These are phyloP conservation scores for Sapayoa aenigma DNA, from an alignment of 2,113 vertebrate genomes.

Conservation along the genomic window DNA sequence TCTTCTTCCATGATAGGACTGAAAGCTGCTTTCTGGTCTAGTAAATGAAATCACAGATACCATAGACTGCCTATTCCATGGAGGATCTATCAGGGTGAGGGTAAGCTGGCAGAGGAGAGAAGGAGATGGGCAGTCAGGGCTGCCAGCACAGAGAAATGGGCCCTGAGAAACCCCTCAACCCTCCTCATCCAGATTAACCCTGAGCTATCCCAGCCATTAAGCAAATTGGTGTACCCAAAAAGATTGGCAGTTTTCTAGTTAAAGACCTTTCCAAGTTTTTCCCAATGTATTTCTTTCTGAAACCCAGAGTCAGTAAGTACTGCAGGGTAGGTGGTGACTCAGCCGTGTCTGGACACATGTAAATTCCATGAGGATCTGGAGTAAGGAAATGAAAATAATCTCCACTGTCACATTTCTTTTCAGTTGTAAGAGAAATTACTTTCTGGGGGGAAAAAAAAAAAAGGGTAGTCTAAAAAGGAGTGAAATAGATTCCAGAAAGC, in stretches of 20 bases:
- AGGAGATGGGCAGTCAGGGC: neutral
- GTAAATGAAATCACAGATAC: slow-evolving; percentile 46
- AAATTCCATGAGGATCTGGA: slow-evolving; percentile 64
- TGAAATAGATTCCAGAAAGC: neutral
- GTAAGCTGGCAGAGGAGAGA: neutral
- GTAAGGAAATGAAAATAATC: neutral
- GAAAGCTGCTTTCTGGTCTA: slow-evolving; percentile 67
- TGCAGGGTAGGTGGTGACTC: slow-evolving; percentile 24
- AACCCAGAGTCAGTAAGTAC: slow-evolving; percentile 71
- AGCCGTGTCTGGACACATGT: slow-evolving; percentile 70
- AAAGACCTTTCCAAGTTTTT: slow-evolving; percentile 69
- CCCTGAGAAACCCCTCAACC: accelerated
- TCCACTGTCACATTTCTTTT: neutral
- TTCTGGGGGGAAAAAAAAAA: neutral
- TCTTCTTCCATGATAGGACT: slow-evolving; percentile 47
- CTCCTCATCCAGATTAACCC: neutral
- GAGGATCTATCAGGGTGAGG: neutral
- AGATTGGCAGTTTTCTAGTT: slow-evolving; percentile 57
- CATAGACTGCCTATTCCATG: neutral
- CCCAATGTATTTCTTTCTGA: slow-evolving; percentile 69
- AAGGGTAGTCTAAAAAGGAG: neutral
- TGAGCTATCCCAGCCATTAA: neutral
- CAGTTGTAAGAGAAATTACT: neutral
- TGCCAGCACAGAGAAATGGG: neutral
- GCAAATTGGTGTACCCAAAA: slow-evolving; percentile 50